These are phyloP conservation scores for Tanytarsus gracilentus DNA, from an alignment of 2,888 invertebrate species.

Conservation along the genomic window DNA sequence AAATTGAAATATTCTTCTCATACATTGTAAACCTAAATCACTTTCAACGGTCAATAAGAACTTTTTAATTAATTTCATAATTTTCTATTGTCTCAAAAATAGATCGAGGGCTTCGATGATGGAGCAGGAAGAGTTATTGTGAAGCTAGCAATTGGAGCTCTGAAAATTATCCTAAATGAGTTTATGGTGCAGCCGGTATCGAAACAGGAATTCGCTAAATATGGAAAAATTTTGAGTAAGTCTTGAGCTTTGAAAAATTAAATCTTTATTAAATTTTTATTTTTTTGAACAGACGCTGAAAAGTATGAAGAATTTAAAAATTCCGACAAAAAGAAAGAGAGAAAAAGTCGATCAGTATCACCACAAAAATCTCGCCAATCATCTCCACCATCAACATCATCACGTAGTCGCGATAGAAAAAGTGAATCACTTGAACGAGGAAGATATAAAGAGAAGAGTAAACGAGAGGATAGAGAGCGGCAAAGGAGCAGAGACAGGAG, in stretches of 20 bases:
- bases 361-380: not conserved
- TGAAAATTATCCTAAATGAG: slow-evolving; percentile 64
- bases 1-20: too few species aligned
- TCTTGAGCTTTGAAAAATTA: slow-evolving; percentile 33
- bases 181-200: slow-evolving; percentile 67
- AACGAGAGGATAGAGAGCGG: not conserved
- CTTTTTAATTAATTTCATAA: not conserved
- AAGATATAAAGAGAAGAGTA: not conserved
- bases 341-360: slow-evolving; percentile 31
- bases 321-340: not conserved
- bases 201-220: slow-evolving; percentile 68
- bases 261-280: slow-evolving; percentile 2
- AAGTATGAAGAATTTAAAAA: slow-evolving; percentile 62
- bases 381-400: not conserved
- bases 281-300: slow-evolving; percentile 51
- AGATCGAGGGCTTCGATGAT: slow-evolving; percentile 75
- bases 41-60: not conserved
- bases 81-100: slow-evolving; percentile 30
- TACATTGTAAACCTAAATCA: too few species aligned
- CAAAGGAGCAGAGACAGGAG: not conserved
- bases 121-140: slow-evolving; percentile 70
- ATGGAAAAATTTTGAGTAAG: slow-evolving; percentile 82
- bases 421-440: not conserved
- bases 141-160: slow-evolving; percentile 59
- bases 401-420: not conserved